Percentiles rank a stretch among this genome's conserved stretches.
Evolutionary conservation across 2,888 invertebrate species (phyloP).

Genomic region (Drosophila engyochracea): DNA sequence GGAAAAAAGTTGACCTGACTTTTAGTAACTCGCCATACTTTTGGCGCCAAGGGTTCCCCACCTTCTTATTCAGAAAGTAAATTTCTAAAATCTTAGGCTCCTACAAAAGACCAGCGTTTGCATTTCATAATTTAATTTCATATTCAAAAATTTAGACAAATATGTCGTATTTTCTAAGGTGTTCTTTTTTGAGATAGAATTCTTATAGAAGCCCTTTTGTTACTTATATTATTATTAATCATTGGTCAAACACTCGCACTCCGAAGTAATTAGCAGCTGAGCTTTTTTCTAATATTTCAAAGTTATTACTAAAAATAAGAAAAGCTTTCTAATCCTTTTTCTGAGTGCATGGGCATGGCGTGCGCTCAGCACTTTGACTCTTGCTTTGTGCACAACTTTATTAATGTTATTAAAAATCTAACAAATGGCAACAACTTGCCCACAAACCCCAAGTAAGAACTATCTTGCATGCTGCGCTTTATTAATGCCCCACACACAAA

Average conservation of each 20-base stretch:
- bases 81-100: neutral
- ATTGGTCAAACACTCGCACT: neutral
- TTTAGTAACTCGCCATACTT: neutral
- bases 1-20: neutral
- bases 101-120: neutral
- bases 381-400: conserved; percentile 74
- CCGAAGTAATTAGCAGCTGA: neutral
- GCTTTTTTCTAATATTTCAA: neutral
- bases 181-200: neutral
- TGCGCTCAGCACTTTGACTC: conserved; percentile 71
- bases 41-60: neutral
- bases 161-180: neutral
- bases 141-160: neutral
- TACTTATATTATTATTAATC: neutral
- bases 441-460: conserved; percentile 11
- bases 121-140: accelerated
- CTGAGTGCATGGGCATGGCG: conserved; percentile 31
- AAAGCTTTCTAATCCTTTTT: neutral
- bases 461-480: conserved; percentile 38
- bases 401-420: conserved; percentile 82
- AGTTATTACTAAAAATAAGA: neutral
- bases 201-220: too few relatives aligned
- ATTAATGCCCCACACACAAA: conserved; percentile 42
- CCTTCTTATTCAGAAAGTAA: neutral
- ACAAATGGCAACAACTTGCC: conserved; percentile 68